These are phyloP conservation scores for Ecdyonurus torrentis DNA, from an alignment of 2,888 invertebrate genomes.

Conservation along the genomic window DNA sequence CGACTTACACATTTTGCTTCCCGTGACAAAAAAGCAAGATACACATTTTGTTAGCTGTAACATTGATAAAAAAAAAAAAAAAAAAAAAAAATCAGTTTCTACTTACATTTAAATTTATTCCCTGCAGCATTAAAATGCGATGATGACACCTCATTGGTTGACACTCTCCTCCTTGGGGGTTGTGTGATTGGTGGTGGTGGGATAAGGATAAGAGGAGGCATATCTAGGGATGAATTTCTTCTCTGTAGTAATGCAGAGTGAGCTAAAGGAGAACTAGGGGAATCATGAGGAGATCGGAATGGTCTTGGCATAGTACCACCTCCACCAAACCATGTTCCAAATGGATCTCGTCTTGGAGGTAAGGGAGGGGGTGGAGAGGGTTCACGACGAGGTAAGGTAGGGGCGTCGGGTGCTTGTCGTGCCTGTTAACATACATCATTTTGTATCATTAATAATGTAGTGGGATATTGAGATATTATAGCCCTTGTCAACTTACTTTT, in stretches of 20 bases:
- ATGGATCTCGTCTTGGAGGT: slow-evolving; percentile 35
- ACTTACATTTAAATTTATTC: background rate
- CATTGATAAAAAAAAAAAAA: too few relatives aligned
- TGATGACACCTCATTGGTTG: slow-evolving; percentile 6
- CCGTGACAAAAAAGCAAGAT: too few relatives aligned
- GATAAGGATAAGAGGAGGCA: slow-evolving; percentile 10
- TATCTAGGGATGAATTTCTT: slow-evolving; percentile 8
- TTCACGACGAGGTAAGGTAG: slow-evolving; percentile 50
- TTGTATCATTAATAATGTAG: background rate
- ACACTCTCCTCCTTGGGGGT: slow-evolving; percentile 8
- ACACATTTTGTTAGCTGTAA: too few relatives aligned
- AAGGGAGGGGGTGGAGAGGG: slow-evolving; percentile 45
- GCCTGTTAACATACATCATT: slow-evolving; percentile 23
- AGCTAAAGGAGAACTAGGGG: background rate
- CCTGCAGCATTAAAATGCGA: background rate
- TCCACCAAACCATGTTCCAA: slow-evolving; percentile 16
- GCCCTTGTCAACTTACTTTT: too few relatives aligned
- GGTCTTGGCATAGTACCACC: slow-evolving; percentile 11
- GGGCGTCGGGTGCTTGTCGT: slow-evolving; percentile 48
- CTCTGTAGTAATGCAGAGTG: slow-evolving; percentile 20
- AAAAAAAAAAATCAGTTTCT: background rate
- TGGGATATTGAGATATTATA: background rate
- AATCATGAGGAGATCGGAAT: slow-evolving; percentile 17
- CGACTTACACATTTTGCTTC: too few relatives aligned
- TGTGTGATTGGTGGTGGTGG: slow-evolving; percentile 7